phyloP scores from a whole-genome alignment of 35 echinoderm and acorn worm genomes.

The Acanthaster planci region DNA sequence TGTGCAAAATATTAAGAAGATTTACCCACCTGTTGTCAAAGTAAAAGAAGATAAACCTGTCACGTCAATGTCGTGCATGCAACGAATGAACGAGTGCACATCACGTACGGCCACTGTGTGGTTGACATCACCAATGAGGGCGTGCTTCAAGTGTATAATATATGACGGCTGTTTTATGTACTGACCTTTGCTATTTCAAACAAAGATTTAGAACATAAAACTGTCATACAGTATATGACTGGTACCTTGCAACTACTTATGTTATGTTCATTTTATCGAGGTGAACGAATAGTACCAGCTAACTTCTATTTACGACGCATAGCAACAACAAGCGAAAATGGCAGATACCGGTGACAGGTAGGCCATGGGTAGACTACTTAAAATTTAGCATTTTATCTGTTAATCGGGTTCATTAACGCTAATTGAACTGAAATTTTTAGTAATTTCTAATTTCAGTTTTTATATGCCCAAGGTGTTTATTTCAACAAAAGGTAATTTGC shows the following conservation, averaged over 20 bases:
- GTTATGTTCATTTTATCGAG: neutral
- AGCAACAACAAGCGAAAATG: conserved; percentile 30
- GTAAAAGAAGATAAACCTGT: too few relatives aligned
- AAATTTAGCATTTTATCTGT: neutral
- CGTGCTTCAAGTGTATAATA: neutral
- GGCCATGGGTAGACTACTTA: neutral
- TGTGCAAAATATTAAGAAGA: neutral
- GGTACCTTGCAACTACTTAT: neutral
- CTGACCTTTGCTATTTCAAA: neutral
- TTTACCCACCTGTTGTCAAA: conserved; percentile 10
- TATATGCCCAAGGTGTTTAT: neutral
- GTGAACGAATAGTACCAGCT: neutral
- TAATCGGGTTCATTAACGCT: neutral
- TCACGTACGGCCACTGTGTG: too few relatives aligned
- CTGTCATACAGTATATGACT: neutral
- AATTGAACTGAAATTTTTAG: neutral
- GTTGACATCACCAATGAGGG: too few relatives aligned
- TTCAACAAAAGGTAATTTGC: too few relatives aligned
- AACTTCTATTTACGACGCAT: conserved; percentile 1
- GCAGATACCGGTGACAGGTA: conserved; percentile 1
- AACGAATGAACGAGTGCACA: too few relatives aligned
- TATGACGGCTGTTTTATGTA: neutral
- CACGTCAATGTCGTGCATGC: too few relatives aligned
- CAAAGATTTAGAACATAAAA: neutral
- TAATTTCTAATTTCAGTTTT: neutral